Percentiles rank a stretch among this genome's conserved stretches.
phyloP scores from a whole-genome alignment of 2,113 vertebrate species.

The Phylloscopus trochilus region DNA sequence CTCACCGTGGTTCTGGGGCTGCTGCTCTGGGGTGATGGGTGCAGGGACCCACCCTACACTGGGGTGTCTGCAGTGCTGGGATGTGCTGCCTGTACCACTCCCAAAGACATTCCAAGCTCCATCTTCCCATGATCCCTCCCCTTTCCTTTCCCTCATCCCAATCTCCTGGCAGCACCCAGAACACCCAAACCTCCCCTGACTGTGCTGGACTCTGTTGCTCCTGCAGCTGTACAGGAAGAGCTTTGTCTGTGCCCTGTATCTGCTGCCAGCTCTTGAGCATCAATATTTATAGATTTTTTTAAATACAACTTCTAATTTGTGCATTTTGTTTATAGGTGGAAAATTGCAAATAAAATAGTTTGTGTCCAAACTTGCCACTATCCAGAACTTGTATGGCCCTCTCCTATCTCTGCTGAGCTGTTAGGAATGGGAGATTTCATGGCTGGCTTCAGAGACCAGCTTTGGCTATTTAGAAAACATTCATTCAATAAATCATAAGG shows the following conservation, averaged over 20 bases:
- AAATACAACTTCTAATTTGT: background rate
- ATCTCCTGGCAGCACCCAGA: background rate
- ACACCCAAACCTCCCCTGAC: rapidly evolving
- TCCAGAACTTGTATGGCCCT: background rate
- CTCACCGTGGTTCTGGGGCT: rapidly evolving
- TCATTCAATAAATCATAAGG: conserved; percentile 19
- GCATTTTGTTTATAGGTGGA: background rate
- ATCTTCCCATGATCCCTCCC: background rate
- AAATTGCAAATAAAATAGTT: background rate
- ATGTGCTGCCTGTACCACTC: background rate
- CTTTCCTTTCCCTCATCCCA: too few relatives aligned
- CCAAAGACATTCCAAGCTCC: background rate
- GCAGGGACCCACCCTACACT: background rate
- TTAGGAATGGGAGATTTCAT: background rate
- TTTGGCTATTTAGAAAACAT: conserved; percentile 5
- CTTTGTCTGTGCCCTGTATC: background rate
- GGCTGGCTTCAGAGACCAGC: background rate
- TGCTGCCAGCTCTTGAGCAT: background rate
- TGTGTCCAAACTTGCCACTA: background rate
- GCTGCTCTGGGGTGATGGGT: background rate
- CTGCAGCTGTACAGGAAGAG: background rate
- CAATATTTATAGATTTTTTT: background rate
- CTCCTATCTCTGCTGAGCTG: background rate
- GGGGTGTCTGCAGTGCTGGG: background rate
- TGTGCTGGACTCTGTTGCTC: background rate